A percentile compares a stretch with the other conserved stretches of the same genome.
These are phyloP conservation scores for Melanocharis versteri DNA, from an alignment of 2,113 vertebrate genomes.

Conservation along the genomic window DNA sequence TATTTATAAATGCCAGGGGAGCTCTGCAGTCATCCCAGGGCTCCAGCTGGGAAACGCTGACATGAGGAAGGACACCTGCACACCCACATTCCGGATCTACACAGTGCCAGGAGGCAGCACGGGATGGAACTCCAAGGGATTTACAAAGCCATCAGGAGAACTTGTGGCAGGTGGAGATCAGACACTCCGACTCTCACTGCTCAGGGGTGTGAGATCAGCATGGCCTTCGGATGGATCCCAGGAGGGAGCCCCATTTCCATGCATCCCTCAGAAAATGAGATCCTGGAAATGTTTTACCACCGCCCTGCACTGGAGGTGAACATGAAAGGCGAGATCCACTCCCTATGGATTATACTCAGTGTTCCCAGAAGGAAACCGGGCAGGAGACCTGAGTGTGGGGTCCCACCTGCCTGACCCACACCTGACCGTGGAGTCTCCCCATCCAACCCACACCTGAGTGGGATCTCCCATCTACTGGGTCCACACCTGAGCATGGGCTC, in stretches of 20 bases:
- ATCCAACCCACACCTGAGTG: not conserved
- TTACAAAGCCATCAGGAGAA: not conserved
- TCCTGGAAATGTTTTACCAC: not conserved
- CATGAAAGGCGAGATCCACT: rapidly evolving
- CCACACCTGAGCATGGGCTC: not conserved
- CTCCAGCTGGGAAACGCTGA: not conserved
- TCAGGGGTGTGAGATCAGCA: rapidly evolving
- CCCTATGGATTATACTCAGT: not conserved
- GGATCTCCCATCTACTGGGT: not conserved
- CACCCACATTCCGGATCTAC: rapidly evolving
- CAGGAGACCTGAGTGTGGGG: not conserved
- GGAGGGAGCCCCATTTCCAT: not conserved
- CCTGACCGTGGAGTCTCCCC: not conserved
- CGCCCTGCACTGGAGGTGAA: not conserved
- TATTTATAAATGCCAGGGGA: not conserved
- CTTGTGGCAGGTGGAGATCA: not conserved
- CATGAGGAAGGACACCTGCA: not conserved
- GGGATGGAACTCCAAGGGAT: not conserved
- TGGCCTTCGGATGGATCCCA: rapidly evolving
- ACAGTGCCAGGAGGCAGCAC: rapidly evolving
- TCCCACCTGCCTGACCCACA: not conserved
- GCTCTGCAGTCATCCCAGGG: not conserved
- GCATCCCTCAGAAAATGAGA: not conserved
- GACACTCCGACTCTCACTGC: not conserved
- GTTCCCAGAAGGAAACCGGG: not conserved